phyloP scores from a whole-genome alignment of 2,113 vertebrate species.

The Vidua chalybeata region DNA sequence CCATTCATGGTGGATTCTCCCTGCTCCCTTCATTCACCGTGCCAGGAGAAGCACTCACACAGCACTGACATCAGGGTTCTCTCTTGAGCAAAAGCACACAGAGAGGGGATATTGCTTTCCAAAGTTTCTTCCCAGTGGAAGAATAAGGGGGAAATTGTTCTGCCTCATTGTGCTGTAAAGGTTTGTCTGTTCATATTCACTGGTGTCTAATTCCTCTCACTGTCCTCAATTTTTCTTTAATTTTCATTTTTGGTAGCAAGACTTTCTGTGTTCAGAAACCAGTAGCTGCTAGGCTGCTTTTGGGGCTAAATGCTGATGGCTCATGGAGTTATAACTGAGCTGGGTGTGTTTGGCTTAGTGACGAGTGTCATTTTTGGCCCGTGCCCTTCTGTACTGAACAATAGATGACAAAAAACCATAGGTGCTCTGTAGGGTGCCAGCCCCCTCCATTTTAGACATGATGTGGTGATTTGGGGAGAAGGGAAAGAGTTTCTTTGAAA shows the following conservation, averaged over 20 bases:
- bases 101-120: background rate
- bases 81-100: background rate
- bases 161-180: background rate
- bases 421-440: background rate
- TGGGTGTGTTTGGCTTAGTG: background rate
- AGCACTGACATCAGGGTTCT: rapidly evolving
- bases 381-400: background rate
- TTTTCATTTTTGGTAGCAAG: background rate
- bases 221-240: background rate
- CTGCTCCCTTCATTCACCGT: rapidly evolving
- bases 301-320: background rate
- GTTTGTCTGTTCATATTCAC: background rate
- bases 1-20: rapidly evolving
- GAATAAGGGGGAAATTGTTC: background rate
- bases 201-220: background rate
- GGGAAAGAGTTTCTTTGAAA: background rate
- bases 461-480: rapidly evolving
- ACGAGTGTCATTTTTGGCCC: background rate
- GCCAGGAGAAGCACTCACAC: background rate
- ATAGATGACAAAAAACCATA: background rate
- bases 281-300: rapidly evolving
- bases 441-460: background rate
- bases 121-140: background rate
- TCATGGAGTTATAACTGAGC: background rate
- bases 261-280: background rate